Conservation (phyloP, 2,113 vertebrate species). For the Stictonetta naevosa region DNA sequence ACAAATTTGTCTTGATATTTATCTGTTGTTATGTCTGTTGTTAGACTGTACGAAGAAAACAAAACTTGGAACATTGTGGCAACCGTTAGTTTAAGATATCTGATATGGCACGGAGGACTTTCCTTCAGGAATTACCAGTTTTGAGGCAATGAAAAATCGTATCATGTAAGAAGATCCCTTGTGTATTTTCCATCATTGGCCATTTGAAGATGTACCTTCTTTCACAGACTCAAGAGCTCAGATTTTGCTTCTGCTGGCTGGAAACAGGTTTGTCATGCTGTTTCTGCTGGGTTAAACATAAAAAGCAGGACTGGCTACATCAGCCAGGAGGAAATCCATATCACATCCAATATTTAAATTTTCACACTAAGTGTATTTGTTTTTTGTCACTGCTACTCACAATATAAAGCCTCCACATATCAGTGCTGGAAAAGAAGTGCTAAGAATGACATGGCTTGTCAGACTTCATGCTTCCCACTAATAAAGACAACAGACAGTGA, state of each 20-base stretch:
- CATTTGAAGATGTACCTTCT: not conserved
- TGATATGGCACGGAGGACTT: conserved; percentile 28
- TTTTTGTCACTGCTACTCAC: not conserved
- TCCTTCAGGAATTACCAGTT: conserved; percentile 8
- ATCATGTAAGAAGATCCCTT: not conserved
- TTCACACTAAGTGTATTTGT: not conserved
- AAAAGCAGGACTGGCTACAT: not conserved
- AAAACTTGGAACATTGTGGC: conserved; percentile 18
- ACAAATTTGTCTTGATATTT: conserved; percentile 63
- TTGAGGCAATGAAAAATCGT: not conserved
- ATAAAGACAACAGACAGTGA: not conserved
- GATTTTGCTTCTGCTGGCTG: not conserved
- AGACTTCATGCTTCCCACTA: not conserved
- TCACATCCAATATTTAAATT: not conserved
- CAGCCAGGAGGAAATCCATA: not conserved
- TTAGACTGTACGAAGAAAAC: conserved; percentile 25
- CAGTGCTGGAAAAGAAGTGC: not conserved
- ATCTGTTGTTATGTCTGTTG: conserved; percentile 65
- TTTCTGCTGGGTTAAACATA: not conserved
- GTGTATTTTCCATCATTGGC: not conserved
- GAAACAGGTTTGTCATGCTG: not conserved
- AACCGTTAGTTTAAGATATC: conserved; percentile 34
- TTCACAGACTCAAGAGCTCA: not conserved
- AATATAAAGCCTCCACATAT: not conserved
- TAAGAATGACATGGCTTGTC: not conserved